Base-by-base conservation (phyloP, 2,888 invertebrate species). In the Cyaniris semiargus region DNA sequence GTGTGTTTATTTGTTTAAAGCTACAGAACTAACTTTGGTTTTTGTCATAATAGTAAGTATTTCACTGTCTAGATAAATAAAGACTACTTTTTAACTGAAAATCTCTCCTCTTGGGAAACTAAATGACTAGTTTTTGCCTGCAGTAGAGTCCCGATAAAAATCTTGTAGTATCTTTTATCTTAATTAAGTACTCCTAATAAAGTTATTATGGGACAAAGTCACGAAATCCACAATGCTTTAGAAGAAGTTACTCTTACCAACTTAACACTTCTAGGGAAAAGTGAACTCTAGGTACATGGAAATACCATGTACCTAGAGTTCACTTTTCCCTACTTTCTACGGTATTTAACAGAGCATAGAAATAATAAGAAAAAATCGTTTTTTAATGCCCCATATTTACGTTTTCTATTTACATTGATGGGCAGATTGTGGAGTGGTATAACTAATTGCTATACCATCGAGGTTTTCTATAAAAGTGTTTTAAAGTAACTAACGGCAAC, bases 341-440 rank as follows among this genome's bases (percentile, higher is more conserved):
- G 31, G 74, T 66, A 76, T 27, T 78, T 85, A 86, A 79, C 84
- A 85, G 86, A 86, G 86, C 86, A 83, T 83, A 80, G 79, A 84
- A 85, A 84, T 85, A 83, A 84, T 83, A 81, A 23, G 81, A 76
- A 79, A 81, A 83, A 84, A 82, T 82, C 80, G 80, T 82, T 77
- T 79, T 76, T 82, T 78, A 78, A 79, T 60, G 70, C 78, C 76
- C 76, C 78, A 78, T 78, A 78, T 78, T 79, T 71, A 38, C 34
- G 79, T 79, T 80, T 81, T 80, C 79, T 77, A 78, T 78, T 79
- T 71, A 71, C 71, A 31, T 48, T n/a, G 76, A 76, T 70, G 76
- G 78, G 76, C 74, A 78, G 76, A 79, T 77, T 38, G 71, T 71
- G 38, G 21, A 71, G 34, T 71, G n/a, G 34, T 71, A 23, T 71